Evolutionary conservation across 37 sponge, comb jelly and placozoan genomes (phyloP), one percentile per base, ranked within the genome.

Genomic region (Lycopodina hypogea): DNA sequence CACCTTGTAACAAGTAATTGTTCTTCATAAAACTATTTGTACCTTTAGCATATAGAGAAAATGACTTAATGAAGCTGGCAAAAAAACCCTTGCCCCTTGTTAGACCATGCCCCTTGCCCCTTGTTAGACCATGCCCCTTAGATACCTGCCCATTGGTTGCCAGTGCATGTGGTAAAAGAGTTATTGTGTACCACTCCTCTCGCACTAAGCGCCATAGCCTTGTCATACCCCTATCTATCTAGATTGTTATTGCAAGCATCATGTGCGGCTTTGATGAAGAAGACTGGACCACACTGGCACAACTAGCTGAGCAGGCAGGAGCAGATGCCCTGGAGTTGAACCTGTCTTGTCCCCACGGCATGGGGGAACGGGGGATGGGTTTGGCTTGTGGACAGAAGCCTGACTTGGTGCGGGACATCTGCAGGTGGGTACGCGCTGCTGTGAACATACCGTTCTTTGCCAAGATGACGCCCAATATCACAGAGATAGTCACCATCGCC

Each of bases 281-380:
- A 34, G 97, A 96, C 76, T 96, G 97, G 97, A 87, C 71, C 1
- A 75, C 57, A 51, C 73, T 96, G 34, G 87, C 88, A 50, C 68
- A 88, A 71, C 81, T 76, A 76, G 72, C 91, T 18, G 95, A 84
- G 84, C 56, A 84, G 68, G 86, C 97, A 63, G 97, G 97, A 19
- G 97, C 97, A 3, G 97, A 96, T 83, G 97, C 92, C 34, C 82
- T 96, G 78, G 97, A 96, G 75, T 81, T 96, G 71, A 96, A 96
- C 81, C 83, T 96, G 34, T 96, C 97, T 59, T 96, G 97, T 65
- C 97, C 97, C 29, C 97, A 96, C 55, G 97, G 97, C 15, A 96
- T 96, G 97, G 97, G 97, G 33, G 97, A 96, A 74, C 37, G 89
- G 42, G 97, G 97, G 39, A 96, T 96, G 97, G 97, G 97, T 1